Percentiles rank a stretch among this genome's conserved stretches.
Evolutionary conservation across 1,140 invertebrate genomes (phyloP).

Genomic region (Helicoverpa armigera): DNA sequence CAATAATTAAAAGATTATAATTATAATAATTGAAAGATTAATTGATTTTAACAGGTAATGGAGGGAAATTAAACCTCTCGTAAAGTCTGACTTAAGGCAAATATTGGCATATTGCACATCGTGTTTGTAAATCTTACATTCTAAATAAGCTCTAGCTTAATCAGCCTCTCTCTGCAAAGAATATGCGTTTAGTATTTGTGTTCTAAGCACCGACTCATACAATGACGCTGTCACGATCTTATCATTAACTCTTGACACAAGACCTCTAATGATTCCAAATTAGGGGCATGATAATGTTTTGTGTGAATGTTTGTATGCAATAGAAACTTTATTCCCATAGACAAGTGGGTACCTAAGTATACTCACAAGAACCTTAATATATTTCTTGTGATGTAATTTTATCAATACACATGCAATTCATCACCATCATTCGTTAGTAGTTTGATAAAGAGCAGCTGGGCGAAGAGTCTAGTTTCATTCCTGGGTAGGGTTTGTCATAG

Average conservation of each 20-base stretch:
- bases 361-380: no score
- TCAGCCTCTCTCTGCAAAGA: slow-evolving; percentile 9
- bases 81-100: not conserved
- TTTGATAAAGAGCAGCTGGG: no score
- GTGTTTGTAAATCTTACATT: slow-evolving; percentile 1
- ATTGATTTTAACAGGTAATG: no score
- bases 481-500: no score
- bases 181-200: slow-evolving; percentile 29
- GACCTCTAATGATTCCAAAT: slow-evolving; percentile 27
- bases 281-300: slow-evolving; percentile 8
- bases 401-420: no score
- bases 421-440: not conserved
- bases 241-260: slow-evolving; percentile 31
- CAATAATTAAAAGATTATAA: no score
- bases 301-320: slow-evolving; percentile 10
- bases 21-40: no score
- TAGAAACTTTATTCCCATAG: slow-evolving; percentile 16
- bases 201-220: not conserved
- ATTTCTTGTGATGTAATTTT: no score
- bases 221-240: slow-evolving; percentile 13
- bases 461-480: no score
- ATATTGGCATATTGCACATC: not conserved
- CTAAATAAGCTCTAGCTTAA: slow-evolving; percentile 8
- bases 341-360: not conserved
- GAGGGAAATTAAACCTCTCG: no score